These are phyloP conservation scores for Xylota sylvarum DNA, from an alignment of 2,888 invertebrate genomes.

Conservation along the genomic window DNA sequence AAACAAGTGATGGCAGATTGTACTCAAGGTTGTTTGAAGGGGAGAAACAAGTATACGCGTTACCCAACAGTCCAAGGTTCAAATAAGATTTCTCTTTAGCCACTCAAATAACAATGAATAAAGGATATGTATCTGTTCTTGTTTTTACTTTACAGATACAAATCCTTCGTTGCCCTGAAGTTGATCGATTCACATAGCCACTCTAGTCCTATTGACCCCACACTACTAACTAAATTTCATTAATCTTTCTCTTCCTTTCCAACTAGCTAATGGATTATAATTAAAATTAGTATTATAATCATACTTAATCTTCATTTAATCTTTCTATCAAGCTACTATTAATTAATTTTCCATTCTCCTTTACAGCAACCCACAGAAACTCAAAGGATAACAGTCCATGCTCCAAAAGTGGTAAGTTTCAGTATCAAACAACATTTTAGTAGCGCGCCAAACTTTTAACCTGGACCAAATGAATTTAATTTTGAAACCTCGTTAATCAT, in stretches of 20 bases:
- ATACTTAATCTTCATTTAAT: not conserved
- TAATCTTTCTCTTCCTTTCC: not conserved
- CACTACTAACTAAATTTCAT: too few species aligned
- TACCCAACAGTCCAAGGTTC: too few species aligned
- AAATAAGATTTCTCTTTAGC: too few species aligned
- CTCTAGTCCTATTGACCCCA: too few species aligned
- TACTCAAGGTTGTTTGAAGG: too few species aligned
- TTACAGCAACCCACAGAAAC: conserved; percentile 36
- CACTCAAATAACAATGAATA: too few species aligned
- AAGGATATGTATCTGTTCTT: too few species aligned
- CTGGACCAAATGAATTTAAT: conserved; percentile 23
- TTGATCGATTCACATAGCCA: too few species aligned
- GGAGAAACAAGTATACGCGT: too few species aligned
- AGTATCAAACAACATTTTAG: not conserved
- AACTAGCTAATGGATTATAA: not conserved
- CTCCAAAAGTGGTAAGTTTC: conserved; percentile 34
- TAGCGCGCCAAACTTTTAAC: not conserved
- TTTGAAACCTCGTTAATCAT: conserved; percentile 53
- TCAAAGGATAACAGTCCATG: conserved; percentile 18
- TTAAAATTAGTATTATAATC: not conserved
- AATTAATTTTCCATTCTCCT: conserved; percentile 12
- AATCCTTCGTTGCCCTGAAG: too few species aligned
- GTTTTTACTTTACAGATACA: too few species aligned
- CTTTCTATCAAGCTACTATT: conserved; percentile 14
- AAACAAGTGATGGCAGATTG: too few species aligned